Conservation (phyloP, 2,888 invertebrate genomes). For the Athalia rosae region DNA sequence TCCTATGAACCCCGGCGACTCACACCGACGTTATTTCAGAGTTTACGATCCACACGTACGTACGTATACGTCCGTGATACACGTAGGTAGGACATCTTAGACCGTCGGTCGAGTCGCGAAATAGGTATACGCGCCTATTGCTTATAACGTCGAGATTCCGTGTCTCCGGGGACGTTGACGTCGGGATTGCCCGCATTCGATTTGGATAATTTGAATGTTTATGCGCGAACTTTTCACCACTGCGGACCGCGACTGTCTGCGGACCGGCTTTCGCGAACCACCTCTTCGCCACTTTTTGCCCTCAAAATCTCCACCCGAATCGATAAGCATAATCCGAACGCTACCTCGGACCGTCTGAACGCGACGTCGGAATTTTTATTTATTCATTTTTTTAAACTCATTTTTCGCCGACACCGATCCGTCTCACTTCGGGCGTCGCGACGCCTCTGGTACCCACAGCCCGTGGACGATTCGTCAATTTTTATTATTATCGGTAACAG, state of each 20-base stretch:
- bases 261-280: background rate
- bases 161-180: conserved; percentile 8
- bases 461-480: too few species aligned
- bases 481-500: too few species aligned
- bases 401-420: background rate
- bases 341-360: conserved; percentile 1
- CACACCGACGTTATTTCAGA: conserved; percentile 11
- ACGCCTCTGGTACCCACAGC: too few species aligned
- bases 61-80: background rate
- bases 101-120: background rate
- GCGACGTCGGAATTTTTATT: background rate
- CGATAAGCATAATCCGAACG: background rate
- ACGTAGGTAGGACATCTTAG: background rate
- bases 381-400: background rate
- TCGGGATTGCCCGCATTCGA: conserved; percentile 36
- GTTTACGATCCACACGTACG: background rate
- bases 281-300: background rate
- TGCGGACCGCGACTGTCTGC: conserved; percentile 21
- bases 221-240: conserved; percentile 33
- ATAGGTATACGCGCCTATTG: background rate
- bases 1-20: conserved; percentile 8
- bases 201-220: conserved; percentile 44
- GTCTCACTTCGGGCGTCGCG: background rate
- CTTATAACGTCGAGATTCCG: background rate
- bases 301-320: conserved; percentile 16